Conservation (phyloP, 1,140 invertebrate genomes). For the Maconellicoccus hirsutus region DNA sequence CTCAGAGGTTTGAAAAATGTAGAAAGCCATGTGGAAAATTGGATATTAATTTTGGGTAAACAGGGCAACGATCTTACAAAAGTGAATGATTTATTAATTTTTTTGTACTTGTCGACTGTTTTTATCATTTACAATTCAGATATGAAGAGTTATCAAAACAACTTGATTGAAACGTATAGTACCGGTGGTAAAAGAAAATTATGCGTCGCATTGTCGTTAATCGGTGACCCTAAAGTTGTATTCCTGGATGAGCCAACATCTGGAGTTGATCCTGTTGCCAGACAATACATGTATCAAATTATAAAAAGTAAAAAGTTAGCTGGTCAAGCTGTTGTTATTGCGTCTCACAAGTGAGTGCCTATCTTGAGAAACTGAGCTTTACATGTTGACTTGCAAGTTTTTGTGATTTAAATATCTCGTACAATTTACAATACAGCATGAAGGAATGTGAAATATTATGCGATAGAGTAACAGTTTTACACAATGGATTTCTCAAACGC, state of each 20-base stretch:
- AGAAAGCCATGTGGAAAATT: conserved; percentile 39
- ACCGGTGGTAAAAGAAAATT: conserved; percentile 93
- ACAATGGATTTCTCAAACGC: conserved; percentile 53
- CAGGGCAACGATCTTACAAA: conserved; percentile 29
- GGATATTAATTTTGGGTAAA: conserved; percentile 44
- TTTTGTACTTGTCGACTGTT: background rate
- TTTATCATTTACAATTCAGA: conserved; percentile 35
- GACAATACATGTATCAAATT: conserved; percentile 63
- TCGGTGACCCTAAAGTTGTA: conserved; percentile 81
- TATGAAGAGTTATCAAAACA: conserved; percentile 28
- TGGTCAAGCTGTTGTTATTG: conserved; percentile 24
- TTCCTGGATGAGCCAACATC: conserved; percentile 78
- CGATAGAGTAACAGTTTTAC: conserved; percentile 44
- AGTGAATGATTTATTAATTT: background rate
- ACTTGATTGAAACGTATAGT: conserved; percentile 39
- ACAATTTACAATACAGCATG: background rate
- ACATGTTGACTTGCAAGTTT: background rate
- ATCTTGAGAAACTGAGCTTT: conserved; percentile 32
- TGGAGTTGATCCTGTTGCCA: conserved; percentile 64
- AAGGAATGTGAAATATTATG: conserved; percentile 8
- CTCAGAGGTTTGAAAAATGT: conserved; percentile 52
- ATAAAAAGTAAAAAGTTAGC: conserved; percentile 47
- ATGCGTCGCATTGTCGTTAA: conserved; percentile 81
- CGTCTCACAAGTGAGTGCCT: conserved; percentile 41
- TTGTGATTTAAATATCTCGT: background rate